These are phyloP conservation scores for Zeuzera pyrina DNA, from an alignment of 2,888 invertebrate genomes.

Conservation along the genomic window DNA sequence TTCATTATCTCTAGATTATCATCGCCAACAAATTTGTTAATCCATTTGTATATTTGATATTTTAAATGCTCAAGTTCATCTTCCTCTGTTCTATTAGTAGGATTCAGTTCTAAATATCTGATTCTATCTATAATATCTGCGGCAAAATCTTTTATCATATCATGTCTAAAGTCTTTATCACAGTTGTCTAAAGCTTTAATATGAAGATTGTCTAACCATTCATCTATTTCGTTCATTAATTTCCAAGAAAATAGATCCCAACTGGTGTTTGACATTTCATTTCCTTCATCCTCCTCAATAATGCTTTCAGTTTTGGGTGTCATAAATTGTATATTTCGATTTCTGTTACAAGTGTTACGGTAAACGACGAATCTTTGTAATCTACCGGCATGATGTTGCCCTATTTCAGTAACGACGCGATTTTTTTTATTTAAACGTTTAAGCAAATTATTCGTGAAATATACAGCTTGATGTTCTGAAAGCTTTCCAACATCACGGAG, in stretches of 20 bases:
- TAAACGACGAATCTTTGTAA: constrained; percentile 26
- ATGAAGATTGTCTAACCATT: constrained; percentile 34
- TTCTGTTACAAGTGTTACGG: constrained; percentile 20
- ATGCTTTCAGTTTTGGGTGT: constrained; percentile 17
- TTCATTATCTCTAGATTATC: constrained; percentile 28
- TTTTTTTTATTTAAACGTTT: constrained; percentile 15
- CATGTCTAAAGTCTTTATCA: constrained; percentile 23
- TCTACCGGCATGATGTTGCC: constrained; percentile 7
- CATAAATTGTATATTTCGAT: constrained; percentile 5
- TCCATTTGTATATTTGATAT: constrained; percentile 53
- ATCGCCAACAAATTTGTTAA: constrained; percentile 37
- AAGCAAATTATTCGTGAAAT: constrained; percentile 23
- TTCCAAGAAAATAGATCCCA: no score
- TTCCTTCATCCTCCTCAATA: constrained; percentile 20
- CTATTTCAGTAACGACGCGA: constrained; percentile 10
- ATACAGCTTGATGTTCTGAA: constrained; percentile 22
- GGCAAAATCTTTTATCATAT: constrained; percentile 36
- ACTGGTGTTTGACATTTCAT: no score
- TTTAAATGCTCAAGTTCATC: constrained; percentile 45
- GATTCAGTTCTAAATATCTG: constrained; percentile 39
- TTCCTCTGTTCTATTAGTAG: constrained; percentile 18
- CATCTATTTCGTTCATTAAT: constrained; percentile 32
- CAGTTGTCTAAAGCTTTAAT: constrained; percentile 12
- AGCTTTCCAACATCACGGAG: constrained; percentile 24
- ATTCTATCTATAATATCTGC: constrained; percentile 44